Conservation (phyloP, 2,888 invertebrate species). For the Drosophila vallismaia region DNA sequence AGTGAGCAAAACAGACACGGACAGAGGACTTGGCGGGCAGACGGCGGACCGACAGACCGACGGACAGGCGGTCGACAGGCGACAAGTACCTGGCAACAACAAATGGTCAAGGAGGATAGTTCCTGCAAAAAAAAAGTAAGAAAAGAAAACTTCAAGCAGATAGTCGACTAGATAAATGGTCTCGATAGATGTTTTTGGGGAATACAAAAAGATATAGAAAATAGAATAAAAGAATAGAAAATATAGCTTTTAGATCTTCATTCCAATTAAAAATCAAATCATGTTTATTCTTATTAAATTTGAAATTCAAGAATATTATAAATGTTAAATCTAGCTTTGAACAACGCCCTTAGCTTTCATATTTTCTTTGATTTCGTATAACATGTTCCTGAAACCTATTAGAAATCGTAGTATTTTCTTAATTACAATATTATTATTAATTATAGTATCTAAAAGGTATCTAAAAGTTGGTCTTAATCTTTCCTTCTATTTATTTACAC, state of each 20-base stretch:
- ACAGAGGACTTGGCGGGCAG: slow-evolving; percentile 5
- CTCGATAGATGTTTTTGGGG: background rate
- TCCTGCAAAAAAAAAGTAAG: background rate
- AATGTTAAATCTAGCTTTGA: too few relatives aligned
- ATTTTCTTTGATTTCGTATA: too few relatives aligned
- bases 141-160: background rate
- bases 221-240: too few relatives aligned
- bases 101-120: slow-evolving; percentile 35
- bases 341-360: too few relatives aligned
- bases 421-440: background rate
- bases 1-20: slow-evolving; percentile 43
- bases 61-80: slow-evolving; percentile 30
- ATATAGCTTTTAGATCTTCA: too few relatives aligned
- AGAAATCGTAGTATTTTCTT: background rate
- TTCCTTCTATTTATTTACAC: background rate
- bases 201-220: too few relatives aligned
- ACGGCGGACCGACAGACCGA: background rate
- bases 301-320: too few relatives aligned
- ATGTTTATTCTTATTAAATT: too few relatives aligned
- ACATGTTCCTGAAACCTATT: too few relatives aligned
- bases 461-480: background rate
- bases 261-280: too few relatives aligned
- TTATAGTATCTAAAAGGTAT: background rate
- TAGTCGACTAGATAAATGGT: slow-evolving; percentile 2
- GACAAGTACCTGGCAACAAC: slow-evolving; percentile 50